A percentile compares a stretch with the other conserved stretches of the same genome.
Conservation (phyloP, 2,888 invertebrate species). For the Leptopterna dolabrata region DNA sequence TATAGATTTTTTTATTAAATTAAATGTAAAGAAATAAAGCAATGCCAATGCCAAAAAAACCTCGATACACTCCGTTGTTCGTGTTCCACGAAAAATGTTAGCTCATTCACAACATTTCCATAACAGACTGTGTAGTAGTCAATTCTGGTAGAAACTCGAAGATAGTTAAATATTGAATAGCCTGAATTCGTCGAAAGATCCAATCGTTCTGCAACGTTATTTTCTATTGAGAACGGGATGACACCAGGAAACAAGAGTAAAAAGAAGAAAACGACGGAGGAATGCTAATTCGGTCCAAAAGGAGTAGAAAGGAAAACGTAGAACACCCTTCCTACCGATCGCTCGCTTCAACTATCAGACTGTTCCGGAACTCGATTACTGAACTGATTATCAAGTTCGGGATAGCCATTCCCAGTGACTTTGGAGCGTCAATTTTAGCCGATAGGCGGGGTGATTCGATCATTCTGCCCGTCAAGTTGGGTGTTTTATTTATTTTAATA, state of each 20-base stretch:
- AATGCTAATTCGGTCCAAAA: background rate
- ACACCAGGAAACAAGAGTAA: background rate
- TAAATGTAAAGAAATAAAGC: too few relatives aligned
- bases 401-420: background rate
- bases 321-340: background rate
- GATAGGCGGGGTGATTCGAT: background rate
- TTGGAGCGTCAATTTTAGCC: background rate
- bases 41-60: too few relatives aligned
- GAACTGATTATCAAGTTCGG: background rate
- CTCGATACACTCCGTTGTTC: too few relatives aligned
- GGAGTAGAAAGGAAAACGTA: background rate
- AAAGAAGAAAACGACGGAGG: background rate
- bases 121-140: too few relatives aligned
- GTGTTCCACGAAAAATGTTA: too few relatives aligned
- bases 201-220: background rate
- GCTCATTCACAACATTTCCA: too few relatives aligned
- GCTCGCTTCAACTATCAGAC: background rate
- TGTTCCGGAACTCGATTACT: background rate
- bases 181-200: background rate
- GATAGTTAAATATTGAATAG: background rate
- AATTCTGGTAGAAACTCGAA: too few relatives aligned
- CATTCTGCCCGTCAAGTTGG: too few relatives aligned
- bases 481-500: too few relatives aligned
- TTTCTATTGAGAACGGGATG: background rate
- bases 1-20: too few relatives aligned